These are phyloP conservation scores for Saturnia pavonia DNA, from an alignment of 2,888 invertebrate species.

Conservation along the genomic window DNA sequence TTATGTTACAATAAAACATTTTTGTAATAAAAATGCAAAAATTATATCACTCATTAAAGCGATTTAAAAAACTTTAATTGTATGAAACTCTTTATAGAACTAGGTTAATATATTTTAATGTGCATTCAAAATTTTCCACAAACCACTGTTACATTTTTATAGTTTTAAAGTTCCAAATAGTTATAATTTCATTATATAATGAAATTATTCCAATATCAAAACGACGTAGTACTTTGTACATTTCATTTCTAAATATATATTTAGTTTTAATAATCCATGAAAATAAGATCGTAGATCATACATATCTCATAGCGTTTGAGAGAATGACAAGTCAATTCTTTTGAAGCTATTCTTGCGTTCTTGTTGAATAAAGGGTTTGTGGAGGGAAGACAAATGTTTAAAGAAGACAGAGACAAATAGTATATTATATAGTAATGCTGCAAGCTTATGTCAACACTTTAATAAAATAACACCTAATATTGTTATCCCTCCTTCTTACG, in stretches of 20 bases:
- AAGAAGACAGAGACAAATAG: not conserved
- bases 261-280: not conserved
- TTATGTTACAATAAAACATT: constrained; percentile 17
- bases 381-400: not conserved
- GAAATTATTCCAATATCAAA: too few species aligned
- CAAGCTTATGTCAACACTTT: not conserved
- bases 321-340: not conserved
- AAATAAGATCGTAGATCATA: not conserved
- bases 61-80: constrained; percentile 15
- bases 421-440: not conserved
- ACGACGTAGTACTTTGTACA: too few species aligned
- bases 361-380: not conserved
- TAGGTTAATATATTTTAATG: constrained; percentile 15
- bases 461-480: not conserved
- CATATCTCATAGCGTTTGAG: not conserved
- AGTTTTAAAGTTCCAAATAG: too few species aligned
- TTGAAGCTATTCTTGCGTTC: not conserved
- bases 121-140: not conserved
- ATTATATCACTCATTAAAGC: constrained; percentile 11
- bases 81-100: not conserved
- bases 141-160: not conserved
- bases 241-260: too few species aligned
- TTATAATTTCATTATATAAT: too few species aligned
- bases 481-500: not conserved
- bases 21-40: not conserved